Base-by-base conservation (phyloP, 2,797 vertebrate species). In the Acanthurus tractus region DNA sequence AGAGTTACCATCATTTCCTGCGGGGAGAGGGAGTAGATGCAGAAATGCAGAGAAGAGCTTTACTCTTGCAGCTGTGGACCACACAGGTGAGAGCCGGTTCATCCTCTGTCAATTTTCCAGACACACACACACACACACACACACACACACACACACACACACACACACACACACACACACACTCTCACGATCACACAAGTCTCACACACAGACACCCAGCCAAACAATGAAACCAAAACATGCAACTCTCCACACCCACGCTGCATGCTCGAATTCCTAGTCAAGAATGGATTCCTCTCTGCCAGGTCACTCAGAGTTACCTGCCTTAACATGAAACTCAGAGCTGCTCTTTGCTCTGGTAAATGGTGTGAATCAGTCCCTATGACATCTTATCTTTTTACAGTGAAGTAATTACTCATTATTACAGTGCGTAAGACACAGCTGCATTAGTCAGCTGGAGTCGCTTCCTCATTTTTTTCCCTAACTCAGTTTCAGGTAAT, bases 1-100 rank as follows among this genome's bases (percentile, higher is more conserved):
- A 92, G 78, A 94, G 84, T 29, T 97, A 97, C 87, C 67, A 85
- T 45, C 49, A 53, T 38, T 94, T 93, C 54, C 90, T 94, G n/a
- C 69, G 90, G 23, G 48, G 86, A 6, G 74, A 90, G 20, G 95
- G 94, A 0, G 81, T 93, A 0, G 92, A 94, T 6, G 78, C 70
- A 36, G 93, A 96, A 49, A 95, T 95, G 92, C 93, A 95, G 81
- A 91, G 81, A 0, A 94, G 91, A 82, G 95, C 96, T 1, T 74
- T 96, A 83, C 86, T 97, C 54, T 74, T 98, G 56, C 96, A 97
- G 82, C 95, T 97, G 17, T 97, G 96, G 96, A 95, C 94, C 78
- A 94, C 96, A 42, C 95, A 96, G 95, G 96, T 96, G 72, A 88
- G 90, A 69, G 18, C 25, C 49, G 0, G 8, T 13, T 78, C 17